Conservation (phyloP, 2,888 invertebrate genomes). For the Tortricodes alternella region DNA sequence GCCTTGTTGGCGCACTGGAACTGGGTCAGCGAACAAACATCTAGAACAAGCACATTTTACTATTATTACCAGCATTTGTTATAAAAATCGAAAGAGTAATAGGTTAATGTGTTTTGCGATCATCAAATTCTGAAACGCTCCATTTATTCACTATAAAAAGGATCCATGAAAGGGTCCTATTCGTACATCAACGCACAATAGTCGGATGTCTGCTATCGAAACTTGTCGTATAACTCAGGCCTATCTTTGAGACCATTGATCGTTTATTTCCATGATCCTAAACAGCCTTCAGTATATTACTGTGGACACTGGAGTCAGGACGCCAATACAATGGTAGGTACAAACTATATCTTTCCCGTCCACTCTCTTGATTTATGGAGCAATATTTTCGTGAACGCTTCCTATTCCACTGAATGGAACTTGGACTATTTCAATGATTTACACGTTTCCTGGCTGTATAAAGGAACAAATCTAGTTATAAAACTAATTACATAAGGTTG, state of each 20-base stretch:
- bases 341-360: conserved; percentile 55
- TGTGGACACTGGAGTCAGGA: conserved; percentile 54
- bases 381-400: conserved; percentile 56
- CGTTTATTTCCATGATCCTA: conserved; percentile 59
- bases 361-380: conserved; percentile 59
- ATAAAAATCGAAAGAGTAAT: background rate
- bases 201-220: conserved; percentile 55
- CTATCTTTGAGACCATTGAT: conserved; percentile 45
- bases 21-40: conserved; percentile 86
- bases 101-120: background rate
- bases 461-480: conserved; percentile 20
- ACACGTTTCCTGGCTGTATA: conserved; percentile 37
- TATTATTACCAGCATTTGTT: background rate
- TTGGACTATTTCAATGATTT: conserved; percentile 55
- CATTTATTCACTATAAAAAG: conserved; percentile 8
- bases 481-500: conserved; percentile 18
- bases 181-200: conserved; percentile 49
- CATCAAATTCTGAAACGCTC: background rate
- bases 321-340: conserved; percentile 52
- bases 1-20: conserved; percentile 88
- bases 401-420: conserved; percentile 47
- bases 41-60: conserved; percentile 51
- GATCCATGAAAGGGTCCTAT: conserved; percentile 14
- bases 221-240: conserved; percentile 62
- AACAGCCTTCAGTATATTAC: conserved; percentile 66